Evolutionary conservation across 2,113 vertebrate species (phyloP).

Genomic region (Ammospiza nelsoni): DNA sequence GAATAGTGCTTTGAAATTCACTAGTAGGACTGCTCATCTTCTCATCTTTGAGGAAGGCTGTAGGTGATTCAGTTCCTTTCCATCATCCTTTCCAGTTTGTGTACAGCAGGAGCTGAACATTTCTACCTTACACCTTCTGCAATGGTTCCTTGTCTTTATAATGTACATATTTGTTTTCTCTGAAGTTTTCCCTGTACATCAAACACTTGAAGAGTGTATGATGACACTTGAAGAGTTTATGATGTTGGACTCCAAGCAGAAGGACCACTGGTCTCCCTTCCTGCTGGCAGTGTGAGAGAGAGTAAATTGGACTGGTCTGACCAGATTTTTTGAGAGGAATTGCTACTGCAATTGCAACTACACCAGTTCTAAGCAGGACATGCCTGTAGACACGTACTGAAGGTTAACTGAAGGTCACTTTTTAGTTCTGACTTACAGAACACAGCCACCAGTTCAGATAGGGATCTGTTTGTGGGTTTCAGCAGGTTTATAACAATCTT

Average conservation of each 20-base stretch:
- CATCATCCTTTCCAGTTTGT: not conserved
- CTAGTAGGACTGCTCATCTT: not conserved
- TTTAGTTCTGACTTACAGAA: not conserved
- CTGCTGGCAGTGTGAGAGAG: not conserved
- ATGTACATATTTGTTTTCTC: not conserved
- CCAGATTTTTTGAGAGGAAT: conserved; percentile 27
- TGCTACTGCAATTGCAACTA: not conserved
- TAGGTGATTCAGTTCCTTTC: not conserved
- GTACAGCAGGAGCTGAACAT: not conserved
- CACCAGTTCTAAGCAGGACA: not conserved
- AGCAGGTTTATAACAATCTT: not conserved
- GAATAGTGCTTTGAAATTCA: not conserved
- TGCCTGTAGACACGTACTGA: not conserved
- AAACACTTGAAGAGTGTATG: not conserved
- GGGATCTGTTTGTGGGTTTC: not conserved
- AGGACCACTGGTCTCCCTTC: not conserved
- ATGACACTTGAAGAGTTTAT: not conserved
- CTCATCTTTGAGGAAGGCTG: not conserved
- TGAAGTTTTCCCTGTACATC: not conserved
- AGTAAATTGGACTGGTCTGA: conserved; percentile 8
- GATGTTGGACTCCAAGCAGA: not conserved
- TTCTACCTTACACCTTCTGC: not conserved
- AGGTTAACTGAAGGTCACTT: conserved; percentile 6
- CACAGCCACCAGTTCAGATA: not conserved
- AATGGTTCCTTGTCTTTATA: not conserved